Percentiles rank a stretch among this genome's conserved stretches.
These are phyloP conservation scores for Hemicrepidius hirtus DNA, from an alignment of 2,888 invertebrate genomes.

Conservation along the genomic window DNA sequence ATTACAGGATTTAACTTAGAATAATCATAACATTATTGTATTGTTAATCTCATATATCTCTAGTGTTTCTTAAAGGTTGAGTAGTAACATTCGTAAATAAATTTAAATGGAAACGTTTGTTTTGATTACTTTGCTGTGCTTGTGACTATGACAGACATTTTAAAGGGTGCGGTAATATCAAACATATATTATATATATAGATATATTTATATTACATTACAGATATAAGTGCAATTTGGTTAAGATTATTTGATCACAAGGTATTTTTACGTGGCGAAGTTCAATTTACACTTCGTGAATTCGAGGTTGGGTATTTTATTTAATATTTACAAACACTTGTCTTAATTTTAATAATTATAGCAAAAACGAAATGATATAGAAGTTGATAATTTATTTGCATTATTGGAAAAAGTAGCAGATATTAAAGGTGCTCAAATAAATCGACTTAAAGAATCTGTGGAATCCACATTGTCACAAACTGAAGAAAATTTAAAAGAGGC, in stretches of 20 bases:
- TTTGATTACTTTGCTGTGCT: background rate
- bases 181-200: background rate
- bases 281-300: constrained; percentile 87
- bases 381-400: constrained; percentile 84
- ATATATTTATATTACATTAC: background rate
- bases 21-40: too few relatives aligned
- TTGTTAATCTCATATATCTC: too few relatives aligned
- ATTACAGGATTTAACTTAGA: too few relatives aligned
- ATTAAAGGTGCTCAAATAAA: constrained; percentile 84
- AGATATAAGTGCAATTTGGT: constrained; percentile 77
- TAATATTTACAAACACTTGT: too few relatives aligned
- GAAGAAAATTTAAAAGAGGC: constrained; percentile 81
- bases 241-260: constrained; percentile 89
- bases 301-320: constrained; percentile 79
- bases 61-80: too few relatives aligned
- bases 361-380: constrained; percentile 86
- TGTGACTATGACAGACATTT: constrained; percentile 24
- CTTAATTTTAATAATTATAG: constrained; percentile 73
- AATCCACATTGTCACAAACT: constrained; percentile 77
- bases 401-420: constrained; percentile 85
- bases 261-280: constrained; percentile 92
- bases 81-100: too few relatives aligned
- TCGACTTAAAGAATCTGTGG: constrained; percentile 78
- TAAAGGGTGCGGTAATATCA: constrained; percentile 16
- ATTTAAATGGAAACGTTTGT: too few relatives aligned